Percentiles rank a stretch among this genome's conserved stretches.
Conservation (phyloP, 2,888 invertebrate species). For the Pachliopta kotzebuea region DNA sequence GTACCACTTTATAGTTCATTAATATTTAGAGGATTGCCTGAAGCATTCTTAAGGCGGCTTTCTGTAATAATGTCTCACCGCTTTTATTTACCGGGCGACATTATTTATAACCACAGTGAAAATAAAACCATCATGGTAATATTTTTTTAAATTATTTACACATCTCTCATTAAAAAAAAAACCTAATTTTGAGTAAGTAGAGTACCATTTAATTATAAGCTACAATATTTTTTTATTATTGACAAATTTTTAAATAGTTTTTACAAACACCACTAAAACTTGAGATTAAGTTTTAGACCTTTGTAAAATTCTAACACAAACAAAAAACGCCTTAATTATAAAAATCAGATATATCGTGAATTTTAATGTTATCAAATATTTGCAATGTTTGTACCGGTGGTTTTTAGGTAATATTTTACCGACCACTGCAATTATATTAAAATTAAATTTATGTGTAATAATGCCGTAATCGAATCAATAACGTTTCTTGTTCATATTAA, state of each 20-base stretch:
- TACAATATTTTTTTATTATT: too few species aligned
- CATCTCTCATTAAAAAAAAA: too few species aligned
- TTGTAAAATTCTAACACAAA: too few species aligned
- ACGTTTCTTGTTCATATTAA: slow-evolving; percentile 11
- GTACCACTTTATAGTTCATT: slow-evolving; percentile 73
- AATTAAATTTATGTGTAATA: not conserved
- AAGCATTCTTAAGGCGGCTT: slow-evolving; percentile 74
- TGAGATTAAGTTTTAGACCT: too few species aligned
- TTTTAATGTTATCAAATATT: not conserved
- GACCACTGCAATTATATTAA: not conserved
- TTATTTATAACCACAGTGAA: slow-evolving; percentile 72
- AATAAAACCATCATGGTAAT: slow-evolving; percentile 77
- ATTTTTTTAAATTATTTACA: not conserved
- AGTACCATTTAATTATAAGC: too few species aligned
- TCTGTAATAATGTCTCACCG: slow-evolving; percentile 75
- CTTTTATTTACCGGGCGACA: slow-evolving; percentile 75
- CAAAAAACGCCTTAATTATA: too few species aligned
- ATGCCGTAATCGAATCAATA: slow-evolving; percentile 5
- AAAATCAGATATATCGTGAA: too few species aligned
- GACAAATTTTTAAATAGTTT: too few species aligned
- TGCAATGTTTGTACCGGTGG: too few species aligned
- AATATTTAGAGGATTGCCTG: slow-evolving; percentile 74
- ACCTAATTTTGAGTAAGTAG: too few species aligned
- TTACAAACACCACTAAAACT: too few species aligned
- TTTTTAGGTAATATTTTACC: not conserved